Evolutionary conservation across 2,888 invertebrate species (phyloP).

Genomic region (Orthonevra nobilis): DNA sequence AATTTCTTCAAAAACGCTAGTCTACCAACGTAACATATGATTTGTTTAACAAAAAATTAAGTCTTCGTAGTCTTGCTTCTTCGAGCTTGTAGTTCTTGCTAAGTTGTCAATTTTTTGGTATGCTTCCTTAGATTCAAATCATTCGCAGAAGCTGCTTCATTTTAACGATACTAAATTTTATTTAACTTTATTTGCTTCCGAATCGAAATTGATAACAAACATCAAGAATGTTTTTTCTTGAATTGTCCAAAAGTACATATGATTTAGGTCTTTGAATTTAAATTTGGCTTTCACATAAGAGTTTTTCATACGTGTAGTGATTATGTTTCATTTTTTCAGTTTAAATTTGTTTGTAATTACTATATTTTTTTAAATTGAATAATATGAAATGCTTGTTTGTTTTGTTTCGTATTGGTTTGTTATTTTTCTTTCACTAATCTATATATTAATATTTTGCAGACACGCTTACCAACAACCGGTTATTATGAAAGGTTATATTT

Average conservation of each 20-base stretch:
- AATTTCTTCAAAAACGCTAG: no score
- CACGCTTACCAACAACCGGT: constrained; percentile 80
- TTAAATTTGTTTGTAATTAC: constrained; percentile 51
- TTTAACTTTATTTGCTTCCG: constrained; percentile 25
- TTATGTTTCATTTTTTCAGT: constrained; percentile 20
- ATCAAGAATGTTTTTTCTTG: constrained; percentile 2
- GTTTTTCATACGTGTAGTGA: constrained; percentile 31
- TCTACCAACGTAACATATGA: no score
- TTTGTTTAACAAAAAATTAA: no score
- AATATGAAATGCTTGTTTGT: constrained; percentile 63
- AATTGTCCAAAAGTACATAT: constrained; percentile 9
- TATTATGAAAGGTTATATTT: constrained; percentile 80
- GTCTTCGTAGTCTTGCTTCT: no score
- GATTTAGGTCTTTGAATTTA: constrained; percentile 62
- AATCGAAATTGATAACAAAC: not conserved
- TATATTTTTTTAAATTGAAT: constrained; percentile 45
- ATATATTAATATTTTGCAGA: constrained; percentile 80
- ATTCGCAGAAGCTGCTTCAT: constrained; percentile 13
- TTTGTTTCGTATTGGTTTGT: constrained; percentile 44
- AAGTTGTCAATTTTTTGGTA: constrained; percentile 16
- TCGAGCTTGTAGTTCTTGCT: no score
- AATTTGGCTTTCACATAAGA: constrained; percentile 66
- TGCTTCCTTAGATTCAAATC: no score
- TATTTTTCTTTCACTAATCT: constrained; percentile 64
- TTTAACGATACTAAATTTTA: constrained; percentile 27